These are phyloP conservation scores for Enteromius argenteus DNA, from an alignment of 2,797 vertebrate genomes.

Conservation along the genomic window DNA sequence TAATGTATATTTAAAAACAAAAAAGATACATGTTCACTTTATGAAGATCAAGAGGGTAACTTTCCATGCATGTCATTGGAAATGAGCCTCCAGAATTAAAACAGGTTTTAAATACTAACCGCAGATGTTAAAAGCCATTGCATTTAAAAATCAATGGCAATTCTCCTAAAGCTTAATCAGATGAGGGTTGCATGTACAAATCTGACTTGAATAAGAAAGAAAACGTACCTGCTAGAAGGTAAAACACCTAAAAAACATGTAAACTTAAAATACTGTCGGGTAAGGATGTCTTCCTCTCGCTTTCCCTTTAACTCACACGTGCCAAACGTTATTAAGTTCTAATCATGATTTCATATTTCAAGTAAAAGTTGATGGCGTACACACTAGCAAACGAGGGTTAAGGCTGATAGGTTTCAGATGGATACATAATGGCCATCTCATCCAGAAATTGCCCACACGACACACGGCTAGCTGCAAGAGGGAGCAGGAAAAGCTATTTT, in stretches of 20 bases:
- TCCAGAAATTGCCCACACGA: conserved; percentile 28
- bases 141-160: conserved; percentile 14
- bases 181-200: conserved; percentile 11
- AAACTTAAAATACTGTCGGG: conserved; percentile 46
- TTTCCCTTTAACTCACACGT: conserved; percentile 9
- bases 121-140: neutral
- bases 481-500: conserved; percentile 59
- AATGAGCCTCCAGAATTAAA: conserved; percentile 21
- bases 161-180: conserved; percentile 23
- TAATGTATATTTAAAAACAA: neutral
- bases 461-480: conserved; percentile 45
- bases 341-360: conserved; percentile 31
- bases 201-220: neutral
- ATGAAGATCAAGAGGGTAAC: conserved; percentile 17
- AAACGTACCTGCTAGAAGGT: conserved; percentile 37
- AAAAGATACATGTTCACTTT: neutral
- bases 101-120: conserved; percentile 1
- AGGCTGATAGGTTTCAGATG: conserved; percentile 49
- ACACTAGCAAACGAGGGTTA: conserved; percentile 33
- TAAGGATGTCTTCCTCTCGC: conserved; percentile 16
- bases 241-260: conserved; percentile 15
- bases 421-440: conserved; percentile 16
- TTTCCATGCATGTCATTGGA: conserved; percentile 4
- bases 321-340: conserved; percentile 9
- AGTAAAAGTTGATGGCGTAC: conserved; percentile 26